phyloP scores from a whole-genome alignment of 2,797 vertebrate genomes.

The Moxostoma hubbsi region DNA sequence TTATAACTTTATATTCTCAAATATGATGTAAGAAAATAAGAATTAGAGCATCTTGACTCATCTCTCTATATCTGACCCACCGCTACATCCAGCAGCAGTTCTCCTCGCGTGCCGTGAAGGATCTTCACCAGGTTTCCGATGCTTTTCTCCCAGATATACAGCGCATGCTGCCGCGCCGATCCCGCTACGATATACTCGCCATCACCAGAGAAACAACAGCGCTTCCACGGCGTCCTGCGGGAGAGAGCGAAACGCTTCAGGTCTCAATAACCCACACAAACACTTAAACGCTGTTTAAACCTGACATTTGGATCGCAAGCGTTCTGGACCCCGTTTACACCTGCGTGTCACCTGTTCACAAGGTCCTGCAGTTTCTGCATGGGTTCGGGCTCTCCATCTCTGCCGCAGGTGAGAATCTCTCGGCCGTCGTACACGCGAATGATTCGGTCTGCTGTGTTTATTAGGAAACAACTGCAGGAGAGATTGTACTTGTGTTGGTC shows the following conservation, averaged over 20 bases:
- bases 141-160: constrained; percentile 99
- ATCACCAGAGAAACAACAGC: constrained; percentile 96
- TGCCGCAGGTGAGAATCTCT: constrained; percentile 94
- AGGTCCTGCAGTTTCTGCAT: constrained; percentile 98
- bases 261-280: background rate
- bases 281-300: background rate
- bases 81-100: constrained; percentile 93
- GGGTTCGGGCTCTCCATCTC: constrained; percentile 95
- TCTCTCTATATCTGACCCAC: constrained; percentile 73
- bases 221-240: constrained; percentile 92
- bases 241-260: background rate
- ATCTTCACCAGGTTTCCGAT: constrained; percentile 98
- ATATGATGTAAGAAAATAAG: too few species aligned
- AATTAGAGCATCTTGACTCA: too few species aligned
- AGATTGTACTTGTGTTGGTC: too few species aligned
- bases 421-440: constrained; percentile 95
- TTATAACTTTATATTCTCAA: too few species aligned
- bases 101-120: constrained; percentile 93
- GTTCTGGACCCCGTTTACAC: too few species aligned
- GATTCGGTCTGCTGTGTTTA: constrained; percentile 97
- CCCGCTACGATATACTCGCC: constrained; percentile 97
- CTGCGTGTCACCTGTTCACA: constrained; percentile 83
- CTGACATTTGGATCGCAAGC: too few species aligned
- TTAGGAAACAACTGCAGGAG: constrained; percentile 89
- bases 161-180: constrained; percentile 92